These are phyloP conservation scores for Diceros bicornis DNA, from an alignment of 2,797 vertebrate species.

Conservation along the genomic window DNA sequence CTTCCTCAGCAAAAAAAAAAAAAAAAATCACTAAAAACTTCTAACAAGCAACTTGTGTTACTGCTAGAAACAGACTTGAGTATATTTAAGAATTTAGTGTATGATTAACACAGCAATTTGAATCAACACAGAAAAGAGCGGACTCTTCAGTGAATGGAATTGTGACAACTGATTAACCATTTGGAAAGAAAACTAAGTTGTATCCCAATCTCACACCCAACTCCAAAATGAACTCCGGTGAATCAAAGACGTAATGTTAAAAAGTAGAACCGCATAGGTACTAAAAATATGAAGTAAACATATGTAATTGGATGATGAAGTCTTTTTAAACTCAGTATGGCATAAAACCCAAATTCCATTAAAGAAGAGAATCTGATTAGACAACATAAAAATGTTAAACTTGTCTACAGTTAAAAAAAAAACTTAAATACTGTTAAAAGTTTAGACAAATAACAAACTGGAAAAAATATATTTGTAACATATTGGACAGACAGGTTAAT, in stretches of 20 bases:
- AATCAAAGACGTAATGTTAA: slow-evolving; percentile 32
- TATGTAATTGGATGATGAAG: background rate
- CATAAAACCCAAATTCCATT: slow-evolving; percentile 47
- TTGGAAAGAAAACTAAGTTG: slow-evolving; percentile 50
- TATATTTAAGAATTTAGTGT: background rate
- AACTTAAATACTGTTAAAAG: slow-evolving; percentile 21
- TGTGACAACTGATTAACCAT: background rate
- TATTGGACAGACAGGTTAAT: background rate
- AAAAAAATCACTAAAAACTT: too few species aligned
- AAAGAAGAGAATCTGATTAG: background rate
- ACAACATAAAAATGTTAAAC: background rate
- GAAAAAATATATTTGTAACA: background rate
- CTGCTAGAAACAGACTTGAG: background rate
- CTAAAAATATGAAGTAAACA: slow-evolving; percentile 18
- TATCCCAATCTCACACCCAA: background rate
- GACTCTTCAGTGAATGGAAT: slow-evolving; percentile 8
- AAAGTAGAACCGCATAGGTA: background rate
- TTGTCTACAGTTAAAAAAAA: background rate
- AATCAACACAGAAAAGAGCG: background rate
- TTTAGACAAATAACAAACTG: background rate
- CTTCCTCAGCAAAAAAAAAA: too few species aligned
- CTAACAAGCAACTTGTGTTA: background rate
- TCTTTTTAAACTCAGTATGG: background rate
- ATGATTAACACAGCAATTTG: background rate
- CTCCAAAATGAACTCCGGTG: background rate